A percentile compares a stretch with the other conserved stretches of the same genome.
Conservation (phyloP, 2,113 vertebrate genomes). For the Cyphomyrus discorhynchus region DNA sequence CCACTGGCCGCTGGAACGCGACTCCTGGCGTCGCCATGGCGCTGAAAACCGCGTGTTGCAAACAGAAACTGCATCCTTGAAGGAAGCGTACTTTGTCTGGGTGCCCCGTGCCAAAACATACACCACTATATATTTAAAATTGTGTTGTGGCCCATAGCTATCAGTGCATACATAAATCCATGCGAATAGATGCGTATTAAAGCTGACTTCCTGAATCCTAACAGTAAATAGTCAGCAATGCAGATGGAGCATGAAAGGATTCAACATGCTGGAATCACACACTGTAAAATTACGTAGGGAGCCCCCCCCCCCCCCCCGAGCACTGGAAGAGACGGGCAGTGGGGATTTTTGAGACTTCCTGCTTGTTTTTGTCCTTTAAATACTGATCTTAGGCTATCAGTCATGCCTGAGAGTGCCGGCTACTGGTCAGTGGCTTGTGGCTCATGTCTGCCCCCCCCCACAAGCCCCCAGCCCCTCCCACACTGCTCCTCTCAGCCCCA, state of each 20-base stretch:
- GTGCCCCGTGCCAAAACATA: not conserved
- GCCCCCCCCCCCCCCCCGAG: not conserved
- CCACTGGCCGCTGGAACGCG: not conserved
- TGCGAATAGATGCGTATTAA: conserved; percentile 1
- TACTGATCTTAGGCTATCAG: not conserved
- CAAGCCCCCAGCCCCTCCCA: not conserved
- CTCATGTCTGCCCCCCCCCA: not conserved
- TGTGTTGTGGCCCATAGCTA: not conserved
- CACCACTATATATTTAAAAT: conserved; percentile 11
- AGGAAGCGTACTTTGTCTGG: not conserved
- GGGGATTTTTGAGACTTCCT: not conserved
- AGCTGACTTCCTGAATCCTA: conserved; percentile 1
- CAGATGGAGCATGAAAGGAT: not conserved
- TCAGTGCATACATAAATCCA: conserved; percentile 2
- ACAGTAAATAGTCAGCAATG: not conserved
- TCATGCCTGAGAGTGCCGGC: not conserved
- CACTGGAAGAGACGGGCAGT: not conserved
- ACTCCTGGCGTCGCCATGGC: not conserved
- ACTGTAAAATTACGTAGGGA: not conserved
- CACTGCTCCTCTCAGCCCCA: not conserved
- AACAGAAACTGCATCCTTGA: conserved; percentile 5
- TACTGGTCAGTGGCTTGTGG: not conserved
- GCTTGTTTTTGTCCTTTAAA: not conserved
- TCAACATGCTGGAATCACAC: not conserved
- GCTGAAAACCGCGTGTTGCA: not conserved